Percentiles rank a stretch among this genome's conserved stretches.
Evolutionary conservation across 2,888 invertebrate species (phyloP).

Genomic region (Neelides folsomi): DNA sequence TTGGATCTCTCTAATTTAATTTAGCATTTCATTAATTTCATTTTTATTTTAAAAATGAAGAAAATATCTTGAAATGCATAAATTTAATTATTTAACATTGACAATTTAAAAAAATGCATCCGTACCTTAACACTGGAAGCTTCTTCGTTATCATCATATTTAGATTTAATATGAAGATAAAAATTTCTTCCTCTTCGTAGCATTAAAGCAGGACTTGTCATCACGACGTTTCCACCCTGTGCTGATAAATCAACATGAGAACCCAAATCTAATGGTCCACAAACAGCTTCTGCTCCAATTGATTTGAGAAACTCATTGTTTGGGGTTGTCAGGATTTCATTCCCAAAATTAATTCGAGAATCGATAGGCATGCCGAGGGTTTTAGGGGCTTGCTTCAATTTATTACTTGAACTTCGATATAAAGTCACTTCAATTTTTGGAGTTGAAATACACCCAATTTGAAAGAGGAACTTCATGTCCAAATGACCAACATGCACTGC

Average conservation of each 20-base stretch:
- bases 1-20: too few relatives aligned
- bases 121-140: too few relatives aligned
- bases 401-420: slow-evolving; percentile 26
- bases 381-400: slow-evolving; percentile 1
- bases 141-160: slow-evolving; percentile 17
- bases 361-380: slow-evolving; percentile 16
- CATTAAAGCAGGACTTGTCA: slow-evolving; percentile 74
- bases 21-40: too few relatives aligned
- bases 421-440: slow-evolving; percentile 68
- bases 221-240: slow-evolving; percentile 66
- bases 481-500: slow-evolving; percentile 72
- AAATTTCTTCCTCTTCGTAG: slow-evolving; percentile 61
- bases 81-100: too few relatives aligned
- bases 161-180: slow-evolving; percentile 37
- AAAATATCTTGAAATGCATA: too few relatives aligned
- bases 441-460: slow-evolving; percentile 57
- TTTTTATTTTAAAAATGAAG: too few relatives aligned
- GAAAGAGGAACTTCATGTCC: slow-evolving; percentile 72
- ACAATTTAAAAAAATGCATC: too few relatives aligned
- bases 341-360: slow-evolving; percentile 21
- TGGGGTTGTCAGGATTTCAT: slow-evolving; percentile 34
- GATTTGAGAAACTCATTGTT: slow-evolving; percentile 68
- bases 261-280: slow-evolving; percentile 71
- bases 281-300: slow-evolving; percentile 78
- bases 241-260: slow-evolving; percentile 72